These are phyloP conservation scores for Forbesichthys agassizii DNA, from an alignment of 2,113 vertebrate species.

Conservation along the genomic window DNA sequence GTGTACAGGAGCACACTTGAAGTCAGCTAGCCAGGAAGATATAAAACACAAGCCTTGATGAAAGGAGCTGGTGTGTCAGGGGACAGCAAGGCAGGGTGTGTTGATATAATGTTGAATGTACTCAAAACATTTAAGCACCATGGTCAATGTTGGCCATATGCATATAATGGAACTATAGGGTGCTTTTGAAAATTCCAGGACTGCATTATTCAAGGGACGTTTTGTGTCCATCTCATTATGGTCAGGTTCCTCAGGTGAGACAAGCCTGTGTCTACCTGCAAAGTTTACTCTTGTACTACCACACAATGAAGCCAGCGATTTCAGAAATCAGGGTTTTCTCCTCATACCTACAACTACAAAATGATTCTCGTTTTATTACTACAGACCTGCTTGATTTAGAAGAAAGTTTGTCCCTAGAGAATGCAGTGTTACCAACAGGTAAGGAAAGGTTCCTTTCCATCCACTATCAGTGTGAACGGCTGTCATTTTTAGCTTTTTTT, in stretches of 20 bases:
- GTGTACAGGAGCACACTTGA: no score
- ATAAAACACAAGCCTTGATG: no score
- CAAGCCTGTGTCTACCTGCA: constrained; percentile 22
- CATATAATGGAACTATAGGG: constrained; percentile 16
- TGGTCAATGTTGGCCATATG: background rate
- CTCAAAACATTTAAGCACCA: constrained; percentile 7
- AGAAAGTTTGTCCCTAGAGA: constrained; percentile 27
- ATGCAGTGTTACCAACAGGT: no score
- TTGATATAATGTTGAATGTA: constrained; percentile 55
- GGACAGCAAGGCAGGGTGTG: constrained; percentile 14
- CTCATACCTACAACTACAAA: constrained; percentile 26
- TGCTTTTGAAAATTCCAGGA: constrained; percentile 22
- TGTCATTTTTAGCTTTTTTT: constrained; percentile 13
- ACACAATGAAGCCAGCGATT: constrained; percentile 53
- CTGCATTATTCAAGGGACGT: background rate
- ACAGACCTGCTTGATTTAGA: constrained; percentile 14
- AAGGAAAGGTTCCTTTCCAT: constrained; percentile 25
- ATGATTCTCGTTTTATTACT: constrained; percentile 38
- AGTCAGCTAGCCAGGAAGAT: no score
- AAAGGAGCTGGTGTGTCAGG: background rate
- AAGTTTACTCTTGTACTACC: constrained; percentile 44
- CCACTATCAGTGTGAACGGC: constrained; percentile 34
- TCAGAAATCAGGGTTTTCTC: constrained; percentile 61
- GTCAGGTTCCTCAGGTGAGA: constrained; percentile 49
- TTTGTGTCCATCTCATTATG: constrained; percentile 9